Evolutionary conservation across 2,797 vertebrate species (phyloP), one percentile per base, ranked within the genome.

Genomic region (Danio tinwini): DNA sequence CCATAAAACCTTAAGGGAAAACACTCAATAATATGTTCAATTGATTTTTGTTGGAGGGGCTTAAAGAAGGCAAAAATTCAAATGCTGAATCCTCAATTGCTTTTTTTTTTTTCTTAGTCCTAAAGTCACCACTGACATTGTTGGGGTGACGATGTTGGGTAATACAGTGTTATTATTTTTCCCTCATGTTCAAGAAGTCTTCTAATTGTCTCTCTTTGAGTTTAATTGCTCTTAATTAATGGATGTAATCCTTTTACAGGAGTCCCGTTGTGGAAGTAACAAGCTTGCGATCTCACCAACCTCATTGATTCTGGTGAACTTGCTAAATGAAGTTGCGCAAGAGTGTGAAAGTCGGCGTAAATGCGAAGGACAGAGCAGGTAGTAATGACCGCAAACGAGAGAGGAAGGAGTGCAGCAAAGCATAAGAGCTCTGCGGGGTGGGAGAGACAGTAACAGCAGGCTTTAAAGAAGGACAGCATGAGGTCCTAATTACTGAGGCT

Each of bases 221-320:
- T 90, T 91, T 90, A 93, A 91, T 91, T 84, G 84, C 90, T 92
- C 84, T 89, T 93, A 93, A 93, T 92, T 92, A 93, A 92, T 67
- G 69, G 75, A 76, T 90, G 88, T 94, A 93, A 94, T 93, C 92
- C 91, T 83, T 84, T 89, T 85, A 77, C 78, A 76, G 87, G 72
- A 83, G 53, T 59, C 76, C 90, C 47, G 76, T 80, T 87, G 84
- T 81, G 87, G 81, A 88, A 82, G 68, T 81, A 91, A 89, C 82
- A 75, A 87, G 86, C 92, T 90, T 92, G 92, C 91, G 91, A 90
- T 90, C 88, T 83, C 81, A 85, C 89, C 17, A 80, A 82, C 81
- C 82, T 80, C 62, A 68, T 65, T 74, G 81, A 81, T 84, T 72
- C 76, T 81, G 78, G 72, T 80, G 62, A 80, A 76, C 76, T 71